A percentile compares a stretch with the other conserved stretches of the same genome.
Evolutionary conservation across 2,797 vertebrate species (phyloP).

Genomic region (Chrysocyon brachyurus): DNA sequence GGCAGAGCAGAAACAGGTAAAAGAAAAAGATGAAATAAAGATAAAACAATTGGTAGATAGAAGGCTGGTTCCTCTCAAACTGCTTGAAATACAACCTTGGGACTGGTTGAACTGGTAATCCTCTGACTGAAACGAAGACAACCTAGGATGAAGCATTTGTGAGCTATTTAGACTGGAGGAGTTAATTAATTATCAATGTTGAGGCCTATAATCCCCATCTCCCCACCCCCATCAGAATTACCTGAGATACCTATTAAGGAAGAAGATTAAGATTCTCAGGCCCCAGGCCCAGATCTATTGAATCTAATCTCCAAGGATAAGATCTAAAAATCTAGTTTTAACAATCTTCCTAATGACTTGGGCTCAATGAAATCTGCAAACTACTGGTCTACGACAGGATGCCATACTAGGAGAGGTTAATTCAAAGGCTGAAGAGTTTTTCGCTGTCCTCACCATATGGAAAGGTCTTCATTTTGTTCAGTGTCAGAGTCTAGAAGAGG

Average conservation of each 20-base stretch:
- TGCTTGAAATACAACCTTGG: background rate
- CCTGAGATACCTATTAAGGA: background rate
- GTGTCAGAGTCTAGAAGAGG: background rate
- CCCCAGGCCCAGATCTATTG: background rate
- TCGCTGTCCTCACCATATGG: background rate
- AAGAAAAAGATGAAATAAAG: constrained; percentile 22
- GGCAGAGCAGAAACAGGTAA: background rate
- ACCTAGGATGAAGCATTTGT: background rate
- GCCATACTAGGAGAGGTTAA: background rate
- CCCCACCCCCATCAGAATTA: background rate
- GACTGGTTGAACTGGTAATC: background rate
- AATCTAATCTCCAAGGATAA: background rate
- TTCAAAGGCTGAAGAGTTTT: background rate
- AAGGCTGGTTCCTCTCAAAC: background rate
- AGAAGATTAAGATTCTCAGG: background rate
- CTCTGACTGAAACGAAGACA: background rate
- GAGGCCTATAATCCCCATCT: background rate
- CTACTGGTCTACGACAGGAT: background rate
- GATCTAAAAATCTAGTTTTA: constrained; percentile 7
- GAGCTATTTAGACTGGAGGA: background rate
- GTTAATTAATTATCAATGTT: constrained; percentile 32
- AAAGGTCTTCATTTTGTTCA: constrained; percentile 10
- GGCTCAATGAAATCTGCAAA: constrained; percentile 12
- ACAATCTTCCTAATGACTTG: background rate
- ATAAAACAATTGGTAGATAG: background rate